These are phyloP conservation scores for Strix aluco DNA, from an alignment of 2,113 vertebrate genomes.

Conservation along the genomic window DNA sequence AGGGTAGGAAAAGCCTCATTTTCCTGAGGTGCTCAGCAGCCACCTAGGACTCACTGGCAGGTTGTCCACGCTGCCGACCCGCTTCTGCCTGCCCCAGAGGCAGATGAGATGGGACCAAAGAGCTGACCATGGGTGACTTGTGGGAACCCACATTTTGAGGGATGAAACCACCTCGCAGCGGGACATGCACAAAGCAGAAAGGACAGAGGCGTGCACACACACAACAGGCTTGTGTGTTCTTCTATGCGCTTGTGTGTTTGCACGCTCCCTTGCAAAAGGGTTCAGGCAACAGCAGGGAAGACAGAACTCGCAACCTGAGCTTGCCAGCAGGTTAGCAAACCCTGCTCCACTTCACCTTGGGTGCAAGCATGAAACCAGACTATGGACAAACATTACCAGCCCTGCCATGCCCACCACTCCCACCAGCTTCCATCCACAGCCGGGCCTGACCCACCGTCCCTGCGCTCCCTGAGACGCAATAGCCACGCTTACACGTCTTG, in stretches of 20 bases:
- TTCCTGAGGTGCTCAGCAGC: neutral
- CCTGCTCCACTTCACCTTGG: neutral
- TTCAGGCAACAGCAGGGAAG: neutral
- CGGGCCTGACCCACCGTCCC: neutral
- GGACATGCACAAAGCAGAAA: neutral
- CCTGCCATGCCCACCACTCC: neutral
- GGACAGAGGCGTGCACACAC: neutral
- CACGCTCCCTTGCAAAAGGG: neutral
- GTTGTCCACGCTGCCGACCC: accelerated
- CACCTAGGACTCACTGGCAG: accelerated
- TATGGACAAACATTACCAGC: accelerated
- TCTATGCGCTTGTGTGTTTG: accelerated
- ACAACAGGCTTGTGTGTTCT: neutral
- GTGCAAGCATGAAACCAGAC: neutral
- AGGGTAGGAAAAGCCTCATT: neutral
- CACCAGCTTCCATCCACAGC: neutral
- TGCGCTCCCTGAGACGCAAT: neutral
- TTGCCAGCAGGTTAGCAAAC: neutral
- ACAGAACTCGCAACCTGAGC: accelerated
- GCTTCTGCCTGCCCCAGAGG: neutral
- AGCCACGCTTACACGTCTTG: constrained; percentile 37
- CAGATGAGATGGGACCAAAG: neutral
- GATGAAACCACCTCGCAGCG: accelerated
- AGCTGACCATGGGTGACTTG: accelerated
- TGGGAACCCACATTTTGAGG: accelerated